phyloP scores from a whole-genome alignment of 2,797 vertebrate species.

The Onychomys arenicola region DNA sequence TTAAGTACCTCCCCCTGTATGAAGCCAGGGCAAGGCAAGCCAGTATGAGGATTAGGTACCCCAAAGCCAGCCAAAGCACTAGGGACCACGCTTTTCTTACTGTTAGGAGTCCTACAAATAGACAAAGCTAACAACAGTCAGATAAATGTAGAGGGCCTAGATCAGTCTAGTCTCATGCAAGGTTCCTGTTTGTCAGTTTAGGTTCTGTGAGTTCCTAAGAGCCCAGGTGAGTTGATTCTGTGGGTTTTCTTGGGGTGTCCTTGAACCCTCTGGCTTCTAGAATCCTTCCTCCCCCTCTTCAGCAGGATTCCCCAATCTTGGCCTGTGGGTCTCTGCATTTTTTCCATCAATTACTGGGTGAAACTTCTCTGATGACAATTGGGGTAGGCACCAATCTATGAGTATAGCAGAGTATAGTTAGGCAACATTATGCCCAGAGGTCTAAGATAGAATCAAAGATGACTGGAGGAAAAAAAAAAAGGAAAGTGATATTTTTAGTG shows the following conservation, averaged over 20 bases:
- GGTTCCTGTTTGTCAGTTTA: background rate
- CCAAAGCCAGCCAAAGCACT: no score
- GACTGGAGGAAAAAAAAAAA: background rate
- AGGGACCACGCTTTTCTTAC: background rate
- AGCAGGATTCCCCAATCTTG: background rate
- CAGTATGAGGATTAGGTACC: no score
- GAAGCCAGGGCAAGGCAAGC: no score
- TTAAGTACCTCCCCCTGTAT: no score
- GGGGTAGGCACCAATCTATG: background rate
- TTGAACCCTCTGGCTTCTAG: no score
- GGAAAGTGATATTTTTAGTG: background rate
- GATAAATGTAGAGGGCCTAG: background rate
- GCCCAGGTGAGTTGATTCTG: background rate
- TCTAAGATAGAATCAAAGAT: background rate
- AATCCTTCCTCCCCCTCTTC: background rate
- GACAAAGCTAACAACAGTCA: background rate
- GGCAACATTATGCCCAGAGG: background rate
- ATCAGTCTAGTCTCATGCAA: background rate
- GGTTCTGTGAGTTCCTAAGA: background rate
- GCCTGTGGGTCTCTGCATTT: background rate
- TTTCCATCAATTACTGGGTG: background rate
- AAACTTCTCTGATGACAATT: background rate
- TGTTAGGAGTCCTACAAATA: background rate
- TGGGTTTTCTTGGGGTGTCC: background rate
- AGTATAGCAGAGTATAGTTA: background rate